A percentile compares a stretch with the other conserved stretches of the same genome.
Conservation (phyloP, 2,888 invertebrate species). For the Thymelicus lineola region DNA sequence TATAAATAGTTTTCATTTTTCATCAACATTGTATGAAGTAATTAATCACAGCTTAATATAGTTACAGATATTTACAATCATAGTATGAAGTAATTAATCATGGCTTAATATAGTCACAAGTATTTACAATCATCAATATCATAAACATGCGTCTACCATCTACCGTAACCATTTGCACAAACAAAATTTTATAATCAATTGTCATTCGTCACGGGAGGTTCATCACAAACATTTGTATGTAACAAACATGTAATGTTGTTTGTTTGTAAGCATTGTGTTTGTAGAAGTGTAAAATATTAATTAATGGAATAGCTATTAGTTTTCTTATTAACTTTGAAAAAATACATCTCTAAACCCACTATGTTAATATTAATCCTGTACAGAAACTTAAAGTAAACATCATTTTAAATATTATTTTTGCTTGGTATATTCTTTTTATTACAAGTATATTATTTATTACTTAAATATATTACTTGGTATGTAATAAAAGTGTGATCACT, state of each 20-base stretch:
- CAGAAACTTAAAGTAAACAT: no score
- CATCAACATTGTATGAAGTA: background rate
- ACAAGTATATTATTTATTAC: no score
- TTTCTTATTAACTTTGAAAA: background rate
- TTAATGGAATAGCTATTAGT: background rate
- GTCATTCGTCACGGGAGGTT: background rate
- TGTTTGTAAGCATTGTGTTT: background rate
- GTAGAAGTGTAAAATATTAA: background rate
- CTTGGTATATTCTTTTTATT: no score
- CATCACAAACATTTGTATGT: constrained; percentile 3
- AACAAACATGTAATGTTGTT: background rate
- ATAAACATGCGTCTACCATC: no score
- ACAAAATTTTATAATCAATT: background rate
- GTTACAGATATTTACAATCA: no score
- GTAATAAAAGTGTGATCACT: no score
- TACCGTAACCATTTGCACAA: background rate
- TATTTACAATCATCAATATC: no score
- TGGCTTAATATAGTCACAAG: no score
- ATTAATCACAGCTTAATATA: no score
- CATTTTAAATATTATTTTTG: no score
- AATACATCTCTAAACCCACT: background rate
- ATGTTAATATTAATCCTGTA: background rate
- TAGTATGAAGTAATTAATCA: no score
- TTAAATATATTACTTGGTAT: no score
- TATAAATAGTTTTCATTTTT: background rate